These are phyloP conservation scores for Smutsia gigantea DNA, from an alignment of 2,797 vertebrate genomes.

Conservation along the genomic window DNA sequence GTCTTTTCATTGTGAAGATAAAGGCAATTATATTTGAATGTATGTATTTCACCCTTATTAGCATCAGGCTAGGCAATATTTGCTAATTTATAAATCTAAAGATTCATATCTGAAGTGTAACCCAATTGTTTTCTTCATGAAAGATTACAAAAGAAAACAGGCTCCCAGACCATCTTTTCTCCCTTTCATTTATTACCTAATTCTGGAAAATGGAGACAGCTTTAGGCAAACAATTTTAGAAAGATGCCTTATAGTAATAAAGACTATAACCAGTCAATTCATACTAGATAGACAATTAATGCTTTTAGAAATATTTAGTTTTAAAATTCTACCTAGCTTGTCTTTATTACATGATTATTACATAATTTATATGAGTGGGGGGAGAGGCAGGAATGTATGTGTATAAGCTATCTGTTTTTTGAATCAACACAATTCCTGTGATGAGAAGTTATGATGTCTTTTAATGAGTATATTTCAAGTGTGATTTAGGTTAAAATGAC, in stretches of 20 bases:
- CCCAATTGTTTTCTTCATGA: neutral
- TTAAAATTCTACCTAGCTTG: neutral
- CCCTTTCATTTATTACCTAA: neutral
- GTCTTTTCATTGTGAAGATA: neutral
- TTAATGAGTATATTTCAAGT: constrained; percentile 10
- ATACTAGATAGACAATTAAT: neutral
- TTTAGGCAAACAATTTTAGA: constrained; percentile 2
- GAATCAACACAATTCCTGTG: neutral
- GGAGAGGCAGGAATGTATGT: neutral
- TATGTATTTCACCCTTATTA: neutral
- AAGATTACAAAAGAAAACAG: constrained; percentile 33
- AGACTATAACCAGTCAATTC: neutral
- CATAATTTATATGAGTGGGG: neutral
- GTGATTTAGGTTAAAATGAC: constrained; percentile 38
- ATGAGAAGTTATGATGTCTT: constrained; percentile 36
- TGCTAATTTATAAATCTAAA: constrained; percentile 6
- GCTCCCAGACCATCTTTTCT: neutral
- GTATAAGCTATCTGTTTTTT: constrained; percentile 28
- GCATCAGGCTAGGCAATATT: neutral
- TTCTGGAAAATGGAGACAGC: constrained; percentile 30
- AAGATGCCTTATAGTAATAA: neutral
- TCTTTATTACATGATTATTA: neutral
- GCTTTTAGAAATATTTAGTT: constrained; percentile 7
- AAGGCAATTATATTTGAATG: neutral
- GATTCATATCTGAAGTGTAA: neutral